Evolutionary conservation across 2,888 invertebrate species (phyloP).

Genomic region (Papilio protenor): DNA sequence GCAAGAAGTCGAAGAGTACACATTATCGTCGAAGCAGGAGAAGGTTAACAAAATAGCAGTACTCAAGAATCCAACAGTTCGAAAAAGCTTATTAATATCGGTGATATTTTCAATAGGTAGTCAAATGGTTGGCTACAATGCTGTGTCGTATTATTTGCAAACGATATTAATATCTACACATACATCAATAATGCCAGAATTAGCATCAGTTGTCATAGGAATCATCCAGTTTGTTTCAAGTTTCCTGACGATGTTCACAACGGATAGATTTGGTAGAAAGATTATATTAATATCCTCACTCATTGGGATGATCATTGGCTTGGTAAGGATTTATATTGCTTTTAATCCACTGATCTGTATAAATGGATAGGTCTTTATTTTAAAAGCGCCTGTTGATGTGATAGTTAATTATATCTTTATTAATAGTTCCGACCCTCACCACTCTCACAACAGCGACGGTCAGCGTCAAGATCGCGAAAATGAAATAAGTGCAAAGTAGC

Average conservation of each 20-base stretch:
- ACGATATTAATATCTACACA: conserved; percentile 64
- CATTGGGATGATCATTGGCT: conserved; percentile 55
- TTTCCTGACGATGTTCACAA: conserved; percentile 57
- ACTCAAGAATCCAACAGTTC: conserved; percentile 47
- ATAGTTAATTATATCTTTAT: too few species aligned
- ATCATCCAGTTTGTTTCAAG: conserved; percentile 63
- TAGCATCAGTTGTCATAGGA: conserved; percentile 65
- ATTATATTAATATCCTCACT: conserved; percentile 52
- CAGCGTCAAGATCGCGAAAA: too few species aligned
- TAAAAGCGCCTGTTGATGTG: too few species aligned
- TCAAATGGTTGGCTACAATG: conserved; percentile 63
- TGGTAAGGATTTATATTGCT: conserved; percentile 52
- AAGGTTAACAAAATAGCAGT: conserved; percentile 47
- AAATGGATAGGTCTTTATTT: too few species aligned
- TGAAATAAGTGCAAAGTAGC: too few species aligned
- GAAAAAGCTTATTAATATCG: background rate
- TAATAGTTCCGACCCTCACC: too few species aligned
- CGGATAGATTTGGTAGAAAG: conserved; percentile 61
- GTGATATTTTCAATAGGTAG: conserved; percentile 51
- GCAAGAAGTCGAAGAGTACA: conserved; percentile 3
- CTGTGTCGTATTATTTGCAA: conserved; percentile 65
- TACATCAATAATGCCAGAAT: conserved; percentile 61
- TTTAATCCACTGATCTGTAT: background rate
- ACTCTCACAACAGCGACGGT: too few species aligned
- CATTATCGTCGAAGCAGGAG: background rate